Evolutionary conservation across 1,140 invertebrate genomes (phyloP).

Genomic region (Yoshiicerus persimilis): DNA sequence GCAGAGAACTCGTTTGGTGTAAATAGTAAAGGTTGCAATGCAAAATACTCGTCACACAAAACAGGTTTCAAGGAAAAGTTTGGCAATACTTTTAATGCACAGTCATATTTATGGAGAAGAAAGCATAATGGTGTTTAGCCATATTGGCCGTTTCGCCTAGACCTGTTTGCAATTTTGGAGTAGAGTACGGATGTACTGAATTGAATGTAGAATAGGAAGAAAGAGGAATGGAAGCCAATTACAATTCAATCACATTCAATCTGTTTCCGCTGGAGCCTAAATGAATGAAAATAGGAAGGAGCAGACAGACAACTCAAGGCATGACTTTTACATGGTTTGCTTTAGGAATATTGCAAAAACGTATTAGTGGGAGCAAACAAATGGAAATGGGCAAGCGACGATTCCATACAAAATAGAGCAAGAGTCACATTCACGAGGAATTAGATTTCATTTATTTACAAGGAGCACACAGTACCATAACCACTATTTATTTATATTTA

Average conservation of each 20-base stretch:
- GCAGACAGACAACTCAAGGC: neutral
- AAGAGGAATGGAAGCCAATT: neutral
- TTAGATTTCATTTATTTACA: neutral
- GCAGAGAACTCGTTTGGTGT: neutral
- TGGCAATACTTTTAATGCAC: neutral
- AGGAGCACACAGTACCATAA: neutral
- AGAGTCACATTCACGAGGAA: neutral
- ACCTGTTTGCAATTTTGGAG: neutral
- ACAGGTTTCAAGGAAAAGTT: neutral
- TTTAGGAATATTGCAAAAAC: neutral
- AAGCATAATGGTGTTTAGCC: no score
- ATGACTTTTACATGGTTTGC: neutral
- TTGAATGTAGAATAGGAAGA: neutral
- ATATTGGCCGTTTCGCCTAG: no score
- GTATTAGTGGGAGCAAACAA: neutral
- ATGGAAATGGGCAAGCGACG: neutral
- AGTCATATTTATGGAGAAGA: neutral
- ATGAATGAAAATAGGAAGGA: neutral
- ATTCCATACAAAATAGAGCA: neutral
- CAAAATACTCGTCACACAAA: no score
- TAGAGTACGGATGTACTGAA: neutral
- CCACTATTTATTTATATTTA: neutral
- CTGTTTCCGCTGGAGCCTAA: neutral
- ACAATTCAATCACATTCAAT: constrained; percentile 14
- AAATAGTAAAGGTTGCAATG: no score